phyloP scores from a whole-genome alignment of 2,113 vertebrate genomes.

The Pteruthius melanotis region DNA sequence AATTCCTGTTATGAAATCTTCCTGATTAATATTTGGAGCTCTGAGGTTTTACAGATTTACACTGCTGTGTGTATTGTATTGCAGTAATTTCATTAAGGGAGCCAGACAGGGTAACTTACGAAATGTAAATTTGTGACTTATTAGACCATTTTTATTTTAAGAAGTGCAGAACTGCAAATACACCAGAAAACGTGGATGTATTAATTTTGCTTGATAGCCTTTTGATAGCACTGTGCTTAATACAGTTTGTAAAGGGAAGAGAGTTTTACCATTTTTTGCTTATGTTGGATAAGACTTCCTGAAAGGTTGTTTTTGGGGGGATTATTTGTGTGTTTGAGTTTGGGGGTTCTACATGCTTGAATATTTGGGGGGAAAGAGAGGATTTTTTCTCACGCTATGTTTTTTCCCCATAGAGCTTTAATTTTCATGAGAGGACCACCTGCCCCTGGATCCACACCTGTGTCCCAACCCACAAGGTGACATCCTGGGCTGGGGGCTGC shows the following conservation, averaged over 20 bases:
- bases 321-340: neutral
- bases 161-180: slow-evolving; percentile 3
- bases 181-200: neutral
- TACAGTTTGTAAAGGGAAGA: neutral
- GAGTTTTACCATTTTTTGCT: neutral
- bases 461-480: neutral
- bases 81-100: neutral
- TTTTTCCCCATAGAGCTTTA: neutral
- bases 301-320: neutral
- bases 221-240: neutral
- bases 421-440: neutral
- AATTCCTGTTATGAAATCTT: slow-evolving; percentile 8
- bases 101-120: neutral
- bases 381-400: neutral
- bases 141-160: slow-evolving; percentile 17
- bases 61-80: neutral
- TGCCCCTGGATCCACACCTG: rapidly evolving
- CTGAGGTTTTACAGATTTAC: neutral
- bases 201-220: neutral
- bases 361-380: neutral
- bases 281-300: neutral
- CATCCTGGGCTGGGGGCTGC: neutral
- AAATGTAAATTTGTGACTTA: slow-evolving; percentile 15
- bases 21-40: slow-evolving; percentile 15
- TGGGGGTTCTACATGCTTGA: neutral